These are phyloP conservation scores for Rhamnusium bicolor DNA, from an alignment of 2,888 invertebrate genomes.

Conservation along the genomic window DNA sequence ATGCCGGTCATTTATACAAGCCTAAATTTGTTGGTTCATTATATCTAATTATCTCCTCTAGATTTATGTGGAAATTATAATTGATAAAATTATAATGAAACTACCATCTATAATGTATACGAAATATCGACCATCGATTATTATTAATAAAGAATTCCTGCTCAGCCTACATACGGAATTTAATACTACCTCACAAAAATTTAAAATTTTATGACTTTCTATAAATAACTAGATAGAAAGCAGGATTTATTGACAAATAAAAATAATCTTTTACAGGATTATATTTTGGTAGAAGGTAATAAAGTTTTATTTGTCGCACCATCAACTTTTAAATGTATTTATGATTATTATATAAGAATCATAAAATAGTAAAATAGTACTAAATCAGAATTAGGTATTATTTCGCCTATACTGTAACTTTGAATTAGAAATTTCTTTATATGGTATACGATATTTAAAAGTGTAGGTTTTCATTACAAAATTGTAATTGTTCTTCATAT, in stretches of 20 bases:
- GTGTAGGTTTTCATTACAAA: neutral
- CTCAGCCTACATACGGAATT: conserved; percentile 2
- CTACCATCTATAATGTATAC: conserved; percentile 23
- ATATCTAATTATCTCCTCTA: conserved; percentile 29
- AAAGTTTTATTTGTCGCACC: conserved; percentile 16
- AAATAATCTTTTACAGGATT: conserved; percentile 27
- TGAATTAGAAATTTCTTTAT: neutral
- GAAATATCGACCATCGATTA: conserved; percentile 21
- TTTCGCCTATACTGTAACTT: neutral
- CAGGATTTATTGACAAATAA: conserved; percentile 14
- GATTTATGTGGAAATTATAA: conserved; percentile 35
- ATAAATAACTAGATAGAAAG: conserved; percentile 14
- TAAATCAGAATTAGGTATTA: conserved; percentile 17
- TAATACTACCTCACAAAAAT: neutral
- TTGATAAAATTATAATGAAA: conserved; percentile 30
- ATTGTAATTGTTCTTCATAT: too few species aligned
- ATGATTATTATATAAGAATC: conserved; percentile 10
- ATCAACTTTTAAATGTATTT: neutral
- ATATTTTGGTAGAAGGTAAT: conserved; percentile 20
- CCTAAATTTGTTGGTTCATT: conserved; percentile 29
- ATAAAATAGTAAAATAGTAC: conserved; percentile 8
- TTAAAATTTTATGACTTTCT: conserved; percentile 10
- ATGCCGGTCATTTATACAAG: conserved; percentile 13
- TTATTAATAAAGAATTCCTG: conserved; percentile 3
- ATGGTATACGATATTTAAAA: neutral